These are phyloP conservation scores for Canis aureus DNA, from an alignment of 2,113 vertebrate genomes.

Conservation along the genomic window DNA sequence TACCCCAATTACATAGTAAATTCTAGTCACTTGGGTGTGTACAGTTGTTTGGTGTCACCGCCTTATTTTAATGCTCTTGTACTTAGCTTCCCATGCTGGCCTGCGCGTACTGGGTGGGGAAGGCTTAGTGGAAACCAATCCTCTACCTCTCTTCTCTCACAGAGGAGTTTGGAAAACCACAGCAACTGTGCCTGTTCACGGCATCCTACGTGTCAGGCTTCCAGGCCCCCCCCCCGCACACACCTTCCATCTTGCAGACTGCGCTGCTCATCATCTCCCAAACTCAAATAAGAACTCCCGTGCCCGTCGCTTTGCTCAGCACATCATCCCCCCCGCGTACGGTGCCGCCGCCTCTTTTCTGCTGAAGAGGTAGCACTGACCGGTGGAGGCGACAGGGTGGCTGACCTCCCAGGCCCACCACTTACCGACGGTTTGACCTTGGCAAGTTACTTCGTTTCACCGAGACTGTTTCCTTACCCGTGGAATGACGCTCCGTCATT, in stretches of 20 bases:
- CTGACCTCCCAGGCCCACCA: not conserved
- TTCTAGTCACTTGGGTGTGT: not conserved
- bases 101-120: not conserved
- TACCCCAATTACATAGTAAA: slow-evolving; percentile 31
- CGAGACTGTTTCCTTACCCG: rapidly evolving
- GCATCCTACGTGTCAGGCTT: not conserved
- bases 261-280: not conserved
- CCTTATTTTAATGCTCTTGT: not conserved
- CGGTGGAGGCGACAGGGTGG: too few relatives aligned
- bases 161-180: not conserved
- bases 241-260: not conserved
- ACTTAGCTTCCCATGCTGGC: not conserved
- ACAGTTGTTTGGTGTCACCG: not conserved
- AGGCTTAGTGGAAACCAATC: not conserved
- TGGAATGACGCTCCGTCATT: not conserved
- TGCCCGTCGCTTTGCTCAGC: not conserved
- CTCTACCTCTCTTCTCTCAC: not conserved
- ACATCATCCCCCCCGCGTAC: not conserved
- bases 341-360: not conserved
- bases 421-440: not conserved
- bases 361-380: not conserved
- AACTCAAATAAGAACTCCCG: not conserved
- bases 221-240: too few relatives aligned
- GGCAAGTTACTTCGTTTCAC: not conserved
- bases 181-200: not conserved